Evolutionary conservation across 2,797 vertebrate genomes (phyloP).

Genomic region (Melanotaenia nigrans): DNA sequence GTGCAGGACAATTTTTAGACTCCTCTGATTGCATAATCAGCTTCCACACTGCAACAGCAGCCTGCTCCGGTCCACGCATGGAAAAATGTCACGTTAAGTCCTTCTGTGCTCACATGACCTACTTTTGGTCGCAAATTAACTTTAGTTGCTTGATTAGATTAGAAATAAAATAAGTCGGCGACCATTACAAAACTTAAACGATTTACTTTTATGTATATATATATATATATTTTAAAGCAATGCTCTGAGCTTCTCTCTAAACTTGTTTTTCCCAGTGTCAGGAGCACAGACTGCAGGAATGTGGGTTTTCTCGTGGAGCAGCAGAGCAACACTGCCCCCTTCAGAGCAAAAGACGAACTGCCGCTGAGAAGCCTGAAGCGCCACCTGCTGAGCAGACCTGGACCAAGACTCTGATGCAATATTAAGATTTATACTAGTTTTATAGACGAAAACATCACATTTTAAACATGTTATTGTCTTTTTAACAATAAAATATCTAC

Average conservation of each 20-base stretch:
- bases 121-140: conserved; percentile 21
- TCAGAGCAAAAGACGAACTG: conserved; percentile 28
- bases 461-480: not conserved
- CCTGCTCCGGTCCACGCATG: conserved; percentile 43
- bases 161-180: not conserved
- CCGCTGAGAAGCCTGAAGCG: conserved; percentile 1
- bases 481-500: too few species aligned
- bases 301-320: conserved; percentile 23
- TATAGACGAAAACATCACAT: not conserved
- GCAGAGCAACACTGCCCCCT: conserved; percentile 78
- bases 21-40: conserved; percentile 74
- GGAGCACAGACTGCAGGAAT: conserved; percentile 74
- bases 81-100: conserved; percentile 6
- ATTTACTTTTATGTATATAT: conserved; percentile 8
- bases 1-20: conserved; percentile 68
- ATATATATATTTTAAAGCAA: conserved; percentile 12
- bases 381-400: conserved; percentile 63
- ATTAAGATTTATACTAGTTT: not conserved
- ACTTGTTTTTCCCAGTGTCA: conserved; percentile 28
- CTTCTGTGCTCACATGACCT: conserved; percentile 33
- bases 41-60: conserved; percentile 47
- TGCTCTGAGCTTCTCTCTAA: conserved; percentile 13
- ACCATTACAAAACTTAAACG: conserved; percentile 8
- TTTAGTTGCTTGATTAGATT: not conserved
- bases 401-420: not conserved